Evolutionary conservation across 1,140 invertebrate species (phyloP), one percentile per base, ranked within the genome.

Genomic region (Papilio aristodemus): DNA sequence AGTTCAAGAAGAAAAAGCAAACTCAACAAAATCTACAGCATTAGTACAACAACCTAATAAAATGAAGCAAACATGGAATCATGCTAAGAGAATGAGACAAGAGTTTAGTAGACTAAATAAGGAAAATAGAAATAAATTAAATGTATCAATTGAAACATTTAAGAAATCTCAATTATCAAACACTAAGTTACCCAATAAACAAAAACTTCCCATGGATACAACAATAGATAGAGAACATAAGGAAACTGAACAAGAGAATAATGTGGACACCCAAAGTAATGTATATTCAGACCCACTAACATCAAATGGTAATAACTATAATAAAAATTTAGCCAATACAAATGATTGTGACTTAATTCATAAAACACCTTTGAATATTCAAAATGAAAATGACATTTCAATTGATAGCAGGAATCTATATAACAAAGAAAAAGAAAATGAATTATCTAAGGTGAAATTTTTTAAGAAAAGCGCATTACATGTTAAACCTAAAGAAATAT

Each of bases 61-160:
- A 71, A 68, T n/a, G 4, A 85, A 82, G 74, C 77, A 83, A 77
- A 84, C 80, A 68, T 91, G 86, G 87, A 83, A 72, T 63, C 87
- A 79, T 82, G 83, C 87, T 13, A 89, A 89, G 72, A 87, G 63
- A 75, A 89, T 89, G 85, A 86, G 79, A 71, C 87, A 87, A 66
- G 87, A 89, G 72, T 89, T 91, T 54, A 87, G 80, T 71, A 89
- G 84, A 73, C 71, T 87, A 60, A 86, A 88, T 66, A 89, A 89
- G 32, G 76, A 80, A 70, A 81, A 84, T 73, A 86, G 72, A 71
- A 88, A 75, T 67, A 90, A 90, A 78, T 70, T 90, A 27, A 87
- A 91, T 86, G 81, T 89, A 57, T 91, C 87, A 19, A 86, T 87
- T 76, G 87, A 91, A 82, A 86, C 81, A 76, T 81, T 71, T 72